phyloP scores from a whole-genome alignment of 1,140 invertebrate genomes.

The Orchestia grillus region DNA sequence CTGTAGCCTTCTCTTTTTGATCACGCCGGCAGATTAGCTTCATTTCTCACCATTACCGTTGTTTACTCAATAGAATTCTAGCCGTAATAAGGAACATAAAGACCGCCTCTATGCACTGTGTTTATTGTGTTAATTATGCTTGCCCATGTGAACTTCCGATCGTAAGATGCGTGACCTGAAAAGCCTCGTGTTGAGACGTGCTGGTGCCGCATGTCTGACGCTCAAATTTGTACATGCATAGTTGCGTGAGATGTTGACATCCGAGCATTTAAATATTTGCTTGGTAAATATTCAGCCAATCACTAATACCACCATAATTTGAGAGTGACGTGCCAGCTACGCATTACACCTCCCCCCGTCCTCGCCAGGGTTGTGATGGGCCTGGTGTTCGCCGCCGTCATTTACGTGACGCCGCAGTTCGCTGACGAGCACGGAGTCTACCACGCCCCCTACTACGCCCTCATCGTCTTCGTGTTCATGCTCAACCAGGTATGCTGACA shows the following conservation, averaged over 20 bases:
- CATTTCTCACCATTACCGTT: too few relatives aligned
- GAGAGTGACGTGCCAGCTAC: background rate
- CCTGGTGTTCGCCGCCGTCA: slow-evolving; percentile 83
- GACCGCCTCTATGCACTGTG: too few relatives aligned
- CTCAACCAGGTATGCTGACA: slow-evolving; percentile 86
- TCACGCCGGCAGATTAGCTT: background rate
- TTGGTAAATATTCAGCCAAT: background rate
- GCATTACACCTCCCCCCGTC: background rate
- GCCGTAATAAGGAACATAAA: too few relatives aligned
- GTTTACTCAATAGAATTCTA: too few relatives aligned
- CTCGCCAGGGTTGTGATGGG: slow-evolving; percentile 83
- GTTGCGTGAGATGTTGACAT: too few relatives aligned
- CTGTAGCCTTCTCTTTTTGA: too few relatives aligned
- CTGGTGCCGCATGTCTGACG: too few relatives aligned
- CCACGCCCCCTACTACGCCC: slow-evolving; percentile 84
- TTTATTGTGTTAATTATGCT: background rate
- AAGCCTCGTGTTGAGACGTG: too few relatives aligned
- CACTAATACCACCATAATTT: background rate
- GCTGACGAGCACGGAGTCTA: slow-evolving; percentile 77
- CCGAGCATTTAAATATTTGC: too few relatives aligned
- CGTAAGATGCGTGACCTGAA: too few relatives aligned
- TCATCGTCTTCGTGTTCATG: slow-evolving; percentile 84
- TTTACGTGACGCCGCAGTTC: slow-evolving; percentile 86
- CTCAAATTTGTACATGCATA: too few relatives aligned
- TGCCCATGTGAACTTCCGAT: too few relatives aligned